A percentile compares a stretch with the other conserved stretches of the same genome.
Conservation (phyloP, 2,888 invertebrate genomes). For the Dione juno region DNA sequence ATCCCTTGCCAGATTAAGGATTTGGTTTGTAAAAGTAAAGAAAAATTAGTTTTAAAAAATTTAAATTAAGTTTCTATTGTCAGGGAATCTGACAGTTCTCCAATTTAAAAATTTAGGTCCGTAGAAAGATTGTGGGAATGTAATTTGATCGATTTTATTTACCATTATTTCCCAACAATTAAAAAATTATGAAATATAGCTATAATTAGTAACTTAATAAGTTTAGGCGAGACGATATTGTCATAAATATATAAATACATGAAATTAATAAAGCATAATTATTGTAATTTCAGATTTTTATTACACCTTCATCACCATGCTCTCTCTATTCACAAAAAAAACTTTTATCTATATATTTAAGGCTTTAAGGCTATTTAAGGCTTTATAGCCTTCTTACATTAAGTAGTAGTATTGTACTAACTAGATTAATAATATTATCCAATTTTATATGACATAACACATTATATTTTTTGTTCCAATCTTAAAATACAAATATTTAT, state of each 20-base stretch:
- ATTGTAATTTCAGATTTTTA: constrained; percentile 78
- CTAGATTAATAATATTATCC: too few relatives aligned
- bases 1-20: constrained; percentile 76
- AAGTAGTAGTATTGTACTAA: too few relatives aligned
- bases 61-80: constrained; percentile 72
- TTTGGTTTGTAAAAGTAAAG: constrained; percentile 67
- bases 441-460: too few relatives aligned
- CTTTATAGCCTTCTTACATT: too few relatives aligned
- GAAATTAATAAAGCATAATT: constrained; percentile 85
- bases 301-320: constrained; percentile 49
- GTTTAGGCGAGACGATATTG: constrained; percentile 85
- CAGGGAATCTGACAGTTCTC: constrained; percentile 69
- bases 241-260: constrained; percentile 85
- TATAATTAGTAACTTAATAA: constrained; percentile 83
- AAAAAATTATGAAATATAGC: constrained; percentile 82
- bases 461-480: too few relatives aligned
- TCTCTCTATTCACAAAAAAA: not conserved
- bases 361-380: too few relatives aligned
- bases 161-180: constrained; percentile 82
- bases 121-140: constrained; percentile 65
- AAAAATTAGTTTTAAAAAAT: constrained; percentile 62
- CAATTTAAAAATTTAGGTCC: constrained; percentile 64
- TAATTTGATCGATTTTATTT: constrained; percentile 77
- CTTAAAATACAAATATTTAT: too few relatives aligned
- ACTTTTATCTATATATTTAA: not conserved